Evolutionary conservation across 2,888 invertebrate species (phyloP).

Genomic region (Trichogramma evanescens): DNA sequence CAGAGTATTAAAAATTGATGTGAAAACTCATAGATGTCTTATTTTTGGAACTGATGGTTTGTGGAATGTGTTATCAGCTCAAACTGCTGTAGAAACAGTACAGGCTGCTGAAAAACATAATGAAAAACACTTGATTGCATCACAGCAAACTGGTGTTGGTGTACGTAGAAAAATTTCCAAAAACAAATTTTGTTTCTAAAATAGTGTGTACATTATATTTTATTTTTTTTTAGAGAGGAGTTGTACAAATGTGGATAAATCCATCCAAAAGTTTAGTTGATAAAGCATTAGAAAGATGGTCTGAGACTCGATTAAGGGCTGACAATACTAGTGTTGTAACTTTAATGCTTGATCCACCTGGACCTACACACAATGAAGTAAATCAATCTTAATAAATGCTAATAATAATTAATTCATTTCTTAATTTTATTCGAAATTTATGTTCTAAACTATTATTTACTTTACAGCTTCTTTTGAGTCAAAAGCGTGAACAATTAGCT

Average conservation of each 20-base stretch:
- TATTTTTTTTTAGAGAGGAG: constrained; percentile 30
- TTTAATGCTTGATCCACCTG: constrained; percentile 84
- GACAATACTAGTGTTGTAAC: constrained; percentile 95
- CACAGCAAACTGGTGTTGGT: constrained; percentile 42
- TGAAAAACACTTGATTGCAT: constrained; percentile 54
- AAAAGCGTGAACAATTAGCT: constrained; percentile 32
- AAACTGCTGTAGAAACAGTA: constrained; percentile 77
- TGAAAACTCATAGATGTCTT: constrained; percentile 62
- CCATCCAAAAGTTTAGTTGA: constrained; percentile 86
- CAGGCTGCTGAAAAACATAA: constrained; percentile 75
- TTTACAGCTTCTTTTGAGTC: constrained; percentile 35
- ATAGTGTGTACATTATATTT: constrained; percentile 3
- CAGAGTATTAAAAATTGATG: constrained; percentile 72
- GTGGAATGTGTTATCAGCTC: constrained; percentile 89
- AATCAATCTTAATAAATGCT: constrained; percentile 16
- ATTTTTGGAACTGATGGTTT: constrained; percentile 95
- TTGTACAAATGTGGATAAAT: constrained; percentile 66
- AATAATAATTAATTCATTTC: neutral
- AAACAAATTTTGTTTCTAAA: neutral
- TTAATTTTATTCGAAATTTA: neutral
- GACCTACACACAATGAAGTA: constrained; percentile 66
- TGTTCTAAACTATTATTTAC: neutral
- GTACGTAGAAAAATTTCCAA: constrained; percentile 27
- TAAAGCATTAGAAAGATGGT: constrained; percentile 77
- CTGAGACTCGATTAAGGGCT: constrained; percentile 76